Conservation (phyloP, 53 echinoderm and acorn worm species). For the Zoroaster sp. region DNA sequence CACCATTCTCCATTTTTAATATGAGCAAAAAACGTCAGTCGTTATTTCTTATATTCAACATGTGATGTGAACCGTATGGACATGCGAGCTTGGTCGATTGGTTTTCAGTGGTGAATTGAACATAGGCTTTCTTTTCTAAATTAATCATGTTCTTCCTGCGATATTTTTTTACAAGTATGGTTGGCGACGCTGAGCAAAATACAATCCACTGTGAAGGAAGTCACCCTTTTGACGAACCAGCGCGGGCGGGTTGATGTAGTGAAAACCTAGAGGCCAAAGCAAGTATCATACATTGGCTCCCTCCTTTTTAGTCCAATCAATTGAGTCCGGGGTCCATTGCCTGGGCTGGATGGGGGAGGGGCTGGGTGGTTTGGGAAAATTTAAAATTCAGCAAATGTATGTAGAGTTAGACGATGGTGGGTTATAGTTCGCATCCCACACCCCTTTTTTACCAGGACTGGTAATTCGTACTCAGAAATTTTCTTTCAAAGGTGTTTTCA, state of each 20-base stretch:
- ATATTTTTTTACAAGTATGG: conserved; percentile 6
- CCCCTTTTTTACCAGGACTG: neutral
- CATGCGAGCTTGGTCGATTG: too few relatives aligned
- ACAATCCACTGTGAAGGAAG: neutral
- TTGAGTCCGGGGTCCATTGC: too few relatives aligned
- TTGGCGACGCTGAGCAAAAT: conserved; percentile 31
- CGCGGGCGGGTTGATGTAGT: neutral
- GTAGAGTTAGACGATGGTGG: neutral
- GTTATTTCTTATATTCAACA: too few relatives aligned
- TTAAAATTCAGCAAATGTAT: neutral
- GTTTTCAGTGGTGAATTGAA: too few relatives aligned
- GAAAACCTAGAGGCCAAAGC: neutral
- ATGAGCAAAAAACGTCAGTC: too few relatives aligned
- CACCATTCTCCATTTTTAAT: too few relatives aligned
- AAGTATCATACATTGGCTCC: neutral
- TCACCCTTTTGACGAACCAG: neutral
- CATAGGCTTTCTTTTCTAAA: neutral
- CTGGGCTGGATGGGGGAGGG: too few relatives aligned
- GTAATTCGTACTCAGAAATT: neutral
- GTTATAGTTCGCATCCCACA: neutral
- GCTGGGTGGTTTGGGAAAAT: too few relatives aligned
- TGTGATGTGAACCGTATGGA: too few relatives aligned
- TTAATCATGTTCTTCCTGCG: neutral
- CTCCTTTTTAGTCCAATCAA: neutral
- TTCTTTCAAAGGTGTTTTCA: neutral